Base-by-base conservation (phyloP, 2,888 invertebrate species). In the Microctonus hyperodae region DNA sequence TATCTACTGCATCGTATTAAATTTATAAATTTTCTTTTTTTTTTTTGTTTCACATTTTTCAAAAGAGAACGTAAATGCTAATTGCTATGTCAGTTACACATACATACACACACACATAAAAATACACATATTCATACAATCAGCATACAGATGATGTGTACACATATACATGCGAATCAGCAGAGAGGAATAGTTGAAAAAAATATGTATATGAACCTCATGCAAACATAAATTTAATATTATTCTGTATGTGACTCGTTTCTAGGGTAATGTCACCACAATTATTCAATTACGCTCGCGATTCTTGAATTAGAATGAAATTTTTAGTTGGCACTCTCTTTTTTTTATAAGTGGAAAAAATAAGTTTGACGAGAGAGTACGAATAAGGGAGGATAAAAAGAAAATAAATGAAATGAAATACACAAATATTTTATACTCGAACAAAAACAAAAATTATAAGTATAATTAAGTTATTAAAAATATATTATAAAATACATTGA, bases 251-350 rank as follows among this genome's bases (percentile, higher is more conserved):
- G 51, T 50, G 33, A 51, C 33, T 51, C 22, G n/a, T 5, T 51
- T 13, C n/a, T 61, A 51, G 13, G 16, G 50, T 51, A 16, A 51
- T 51, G 50, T 35, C 20, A 33, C 35, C 23, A 22, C 16, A 51
- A 61, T 61, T 61, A 61, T 61, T 51, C 35, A 61, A 61, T 61
- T 61, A 61, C 16, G 20, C n/a, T 48, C 20, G 22, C 11, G 51
- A 22, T 33, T 16, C 35, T 37, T 33, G 33, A 35, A 51, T 35
- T 22, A 16, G n/a, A 35, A 61, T 23, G 51, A 61, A 51, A 51
- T 22, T 22, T 28, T 16, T n/a, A n/a, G n/a, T n/a, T n/a, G n/a
- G n/a, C n/a, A n/a, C n/a, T n/a, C n/a, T n/a, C n/a, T 28, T 40
- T 63, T 40, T 63, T 3, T 23, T 23, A 11, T 16, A n/a, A n/a